Percentiles rank a stretch among this genome's conserved stretches.
Evolutionary conservation across 2,888 invertebrate genomes (phyloP).

Genomic region (Phengaris alcon): DNA sequence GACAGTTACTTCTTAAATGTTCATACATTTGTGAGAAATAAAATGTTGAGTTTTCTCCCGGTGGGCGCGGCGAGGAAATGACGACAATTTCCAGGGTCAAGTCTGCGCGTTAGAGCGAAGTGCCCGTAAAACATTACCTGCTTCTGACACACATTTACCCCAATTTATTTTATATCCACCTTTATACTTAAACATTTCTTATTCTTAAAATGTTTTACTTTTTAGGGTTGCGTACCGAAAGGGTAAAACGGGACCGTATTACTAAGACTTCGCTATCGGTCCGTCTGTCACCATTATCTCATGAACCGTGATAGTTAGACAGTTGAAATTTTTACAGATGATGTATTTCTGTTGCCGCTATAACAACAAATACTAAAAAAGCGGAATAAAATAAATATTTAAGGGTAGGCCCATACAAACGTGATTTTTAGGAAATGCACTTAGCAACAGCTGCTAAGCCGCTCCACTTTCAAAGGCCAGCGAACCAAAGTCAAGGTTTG

Average conservation of each 20-base stretch:
- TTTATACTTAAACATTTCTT: conserved; percentile 4
- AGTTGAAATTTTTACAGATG: too few species aligned
- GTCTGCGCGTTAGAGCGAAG: background rate
- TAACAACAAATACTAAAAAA: too few species aligned
- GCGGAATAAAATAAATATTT: too few species aligned
- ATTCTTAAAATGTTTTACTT: background rate
- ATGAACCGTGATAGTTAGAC: too few species aligned
- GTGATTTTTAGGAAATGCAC: background rate
- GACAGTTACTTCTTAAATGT: conserved; percentile 20
- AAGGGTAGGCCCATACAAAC: background rate
- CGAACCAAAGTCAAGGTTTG: conserved; percentile 5
- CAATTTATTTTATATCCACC: conserved; percentile 10
- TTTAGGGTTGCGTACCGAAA: background rate
- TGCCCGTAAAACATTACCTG: conserved; percentile 15
- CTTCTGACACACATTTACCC: conserved; percentile 22
- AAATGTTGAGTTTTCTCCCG: background rate
- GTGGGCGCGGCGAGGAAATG: conserved; percentile 16
- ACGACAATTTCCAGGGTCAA: conserved; percentile 26
- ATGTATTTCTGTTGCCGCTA: too few species aligned
- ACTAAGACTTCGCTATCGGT: too few species aligned
- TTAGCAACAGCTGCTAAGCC: background rate
- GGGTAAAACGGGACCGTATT: too few species aligned
- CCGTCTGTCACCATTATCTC: too few species aligned
- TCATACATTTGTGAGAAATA: conserved; percentile 23
- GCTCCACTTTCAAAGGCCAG: background rate